Evolutionary conservation across 1,140 invertebrate species (phyloP).

Genomic region (Andricus grossulariae): DNA sequence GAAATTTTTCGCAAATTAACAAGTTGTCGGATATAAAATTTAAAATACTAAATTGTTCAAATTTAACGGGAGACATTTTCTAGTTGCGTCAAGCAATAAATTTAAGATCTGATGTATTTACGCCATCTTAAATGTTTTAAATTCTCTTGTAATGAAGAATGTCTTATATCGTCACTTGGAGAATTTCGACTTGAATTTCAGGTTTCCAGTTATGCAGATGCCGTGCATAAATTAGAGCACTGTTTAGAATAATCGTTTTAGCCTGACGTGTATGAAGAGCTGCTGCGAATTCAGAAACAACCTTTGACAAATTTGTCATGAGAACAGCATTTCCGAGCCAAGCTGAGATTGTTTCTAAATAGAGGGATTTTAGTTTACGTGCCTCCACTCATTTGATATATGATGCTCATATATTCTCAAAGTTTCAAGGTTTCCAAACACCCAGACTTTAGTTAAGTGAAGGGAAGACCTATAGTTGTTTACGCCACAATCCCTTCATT

Average conservation of each 20-base stretch:
- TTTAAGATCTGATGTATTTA: no score
- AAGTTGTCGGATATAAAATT: no score
- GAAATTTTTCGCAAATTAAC: no score
- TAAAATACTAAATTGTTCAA: no score
- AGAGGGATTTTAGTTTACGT: constrained; percentile 24
- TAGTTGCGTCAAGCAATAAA: no score
- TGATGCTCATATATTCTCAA: constrained; percentile 25
- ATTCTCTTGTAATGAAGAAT: neutral
- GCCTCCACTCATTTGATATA: constrained; percentile 25
- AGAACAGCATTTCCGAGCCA: constrained; percentile 23
- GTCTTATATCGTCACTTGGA: neutral
- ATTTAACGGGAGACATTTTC: no score
- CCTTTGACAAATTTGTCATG: constrained; percentile 25
- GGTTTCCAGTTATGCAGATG: constrained; percentile 20
- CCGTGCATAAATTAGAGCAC: constrained; percentile 13
- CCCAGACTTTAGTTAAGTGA: constrained; percentile 22
- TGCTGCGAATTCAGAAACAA: constrained; percentile 13
- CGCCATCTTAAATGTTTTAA: neutral
- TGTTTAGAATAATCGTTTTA: constrained; percentile 25
- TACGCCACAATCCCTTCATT: constrained; percentile 26
- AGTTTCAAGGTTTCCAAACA: constrained; percentile 17
- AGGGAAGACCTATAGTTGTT: constrained; percentile 28
- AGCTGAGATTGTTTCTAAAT: constrained; percentile 31
- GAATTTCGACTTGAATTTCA: constrained; percentile 10
- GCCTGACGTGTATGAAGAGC: neutral